Percentiles rank a stretch among this genome's conserved stretches.
Evolutionary conservation across 53 echinoderm and acorn worm genomes (phyloP).

Genomic region (Paracentrotus lividus): DNA sequence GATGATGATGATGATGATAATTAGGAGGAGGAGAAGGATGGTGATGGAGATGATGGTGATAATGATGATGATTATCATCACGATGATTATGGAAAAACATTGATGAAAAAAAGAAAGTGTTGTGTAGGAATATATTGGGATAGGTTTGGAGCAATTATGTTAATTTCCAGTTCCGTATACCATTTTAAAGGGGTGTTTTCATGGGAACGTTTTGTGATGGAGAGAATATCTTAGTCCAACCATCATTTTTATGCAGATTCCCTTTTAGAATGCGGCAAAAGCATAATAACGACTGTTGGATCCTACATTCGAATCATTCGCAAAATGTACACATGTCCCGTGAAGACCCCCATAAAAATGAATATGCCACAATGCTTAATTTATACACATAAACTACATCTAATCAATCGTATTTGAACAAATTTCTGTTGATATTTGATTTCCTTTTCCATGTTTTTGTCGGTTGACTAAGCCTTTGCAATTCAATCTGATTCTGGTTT

Average conservation of each 20-base stretch:
- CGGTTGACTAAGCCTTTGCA: background rate
- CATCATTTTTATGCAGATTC: too few relatives aligned
- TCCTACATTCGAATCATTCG: too few relatives aligned
- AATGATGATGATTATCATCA: too few relatives aligned
- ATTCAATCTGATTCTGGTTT: background rate
- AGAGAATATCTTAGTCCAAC: too few relatives aligned
- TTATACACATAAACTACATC: background rate
- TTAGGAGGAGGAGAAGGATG: background rate
- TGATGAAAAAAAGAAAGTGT: too few relatives aligned
- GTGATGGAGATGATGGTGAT: background rate
- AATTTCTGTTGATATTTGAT: background rate
- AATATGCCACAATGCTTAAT: background rate
- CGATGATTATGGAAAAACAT: background rate
- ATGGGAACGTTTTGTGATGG: too few relatives aligned
- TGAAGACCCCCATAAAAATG: background rate
- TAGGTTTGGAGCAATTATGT: background rate
- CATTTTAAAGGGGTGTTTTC: too few relatives aligned
- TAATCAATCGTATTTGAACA: background rate
- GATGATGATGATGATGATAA: constrained; percentile 36
- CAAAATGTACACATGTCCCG: too few relatives aligned
- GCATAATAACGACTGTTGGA: too few relatives aligned
- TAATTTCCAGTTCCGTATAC: too few relatives aligned
- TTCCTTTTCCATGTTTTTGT: background rate
- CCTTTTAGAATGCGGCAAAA: too few relatives aligned
- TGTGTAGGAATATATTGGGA: background rate